These are phyloP conservation scores for Calephelis perditalis DNA, from an alignment of 2,888 invertebrate species.

Conservation along the genomic window DNA sequence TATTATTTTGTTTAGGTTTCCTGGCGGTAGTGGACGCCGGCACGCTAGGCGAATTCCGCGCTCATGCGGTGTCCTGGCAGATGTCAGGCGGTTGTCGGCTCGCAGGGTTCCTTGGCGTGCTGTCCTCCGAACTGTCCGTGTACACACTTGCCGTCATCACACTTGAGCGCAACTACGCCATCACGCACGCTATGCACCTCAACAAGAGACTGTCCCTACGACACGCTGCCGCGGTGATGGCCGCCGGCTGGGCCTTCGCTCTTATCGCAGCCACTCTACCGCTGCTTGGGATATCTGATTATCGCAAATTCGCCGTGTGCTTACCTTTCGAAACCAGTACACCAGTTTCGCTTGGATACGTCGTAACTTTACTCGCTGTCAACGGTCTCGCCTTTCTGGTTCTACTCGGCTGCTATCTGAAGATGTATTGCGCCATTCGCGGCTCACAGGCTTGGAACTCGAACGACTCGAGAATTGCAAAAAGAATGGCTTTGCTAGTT, in stretches of 20 bases:
- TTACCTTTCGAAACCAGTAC: constrained; percentile 94
- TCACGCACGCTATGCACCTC: constrained; percentile 97
- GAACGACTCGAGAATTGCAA: constrained; percentile 96
- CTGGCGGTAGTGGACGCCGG: constrained; percentile 97
- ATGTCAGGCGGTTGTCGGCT: constrained; percentile 95
- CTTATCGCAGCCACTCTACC: constrained; percentile 92
- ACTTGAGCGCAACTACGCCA: constrained; percentile 96
- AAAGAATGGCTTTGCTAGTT: constrained; percentile 96
- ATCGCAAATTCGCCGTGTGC: constrained; percentile 97
- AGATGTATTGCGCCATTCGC: constrained; percentile 98
- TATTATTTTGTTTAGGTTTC: constrained; percentile 79
- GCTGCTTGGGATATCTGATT: constrained; percentile 94
- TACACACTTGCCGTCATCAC: constrained; percentile 98
- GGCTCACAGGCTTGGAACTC: constrained; percentile 98
- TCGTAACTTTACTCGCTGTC: constrained; percentile 92
- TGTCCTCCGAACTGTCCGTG: constrained; percentile 95
- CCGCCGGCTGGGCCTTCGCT: constrained; percentile 94
- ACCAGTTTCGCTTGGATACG: constrained; percentile 89
- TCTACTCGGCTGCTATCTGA: constrained; percentile 96
- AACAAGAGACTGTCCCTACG: constrained; percentile 95
- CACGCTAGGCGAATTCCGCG: constrained; percentile 96
- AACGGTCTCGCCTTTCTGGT: constrained; percentile 97
- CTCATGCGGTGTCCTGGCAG: constrained; percentile 98
- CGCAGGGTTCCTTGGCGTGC: constrained; percentile 95
- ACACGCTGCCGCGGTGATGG: constrained; percentile 95